Conservation (phyloP, 2,113 vertebrate genomes). For the Psittacara wagleri region DNA sequence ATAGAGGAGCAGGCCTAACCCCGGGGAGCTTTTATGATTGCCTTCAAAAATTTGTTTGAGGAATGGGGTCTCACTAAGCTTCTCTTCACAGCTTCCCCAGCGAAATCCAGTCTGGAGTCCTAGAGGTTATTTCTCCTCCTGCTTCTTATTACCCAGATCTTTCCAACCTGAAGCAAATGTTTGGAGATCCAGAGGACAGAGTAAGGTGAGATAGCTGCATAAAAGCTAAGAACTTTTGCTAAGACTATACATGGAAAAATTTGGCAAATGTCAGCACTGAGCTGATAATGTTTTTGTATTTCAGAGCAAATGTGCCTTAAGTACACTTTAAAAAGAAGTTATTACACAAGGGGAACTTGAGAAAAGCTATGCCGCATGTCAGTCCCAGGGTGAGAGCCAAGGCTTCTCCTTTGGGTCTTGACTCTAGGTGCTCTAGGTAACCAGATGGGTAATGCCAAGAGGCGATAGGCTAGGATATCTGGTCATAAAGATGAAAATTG, state of each 20-base stretch:
- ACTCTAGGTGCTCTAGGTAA: background rate
- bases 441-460: background rate
- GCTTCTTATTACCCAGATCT: slow-evolving; percentile 80
- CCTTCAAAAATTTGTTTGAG: background rate
- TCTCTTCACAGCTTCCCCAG: slow-evolving; percentile 75
- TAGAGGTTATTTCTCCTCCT: slow-evolving; percentile 84
- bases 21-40: background rate
- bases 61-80: background rate
- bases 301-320: background rate
- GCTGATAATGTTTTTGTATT: background rate
- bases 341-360: background rate
- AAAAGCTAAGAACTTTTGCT: background rate
- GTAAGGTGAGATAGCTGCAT: slow-evolving; percentile 75
- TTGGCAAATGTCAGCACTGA: background rate
- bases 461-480: background rate
- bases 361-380: background rate
- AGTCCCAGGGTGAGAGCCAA: background rate
- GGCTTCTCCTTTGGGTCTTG: background rate
- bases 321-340: background rate
- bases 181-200: slow-evolving; percentile 78
- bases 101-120: slow-evolving; percentile 77
- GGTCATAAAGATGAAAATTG: background rate
- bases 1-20: background rate
- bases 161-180: slow-evolving; percentile 64
- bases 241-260: background rate